Evolutionary conservation across 2,797 vertebrate species (phyloP).

Genomic region (Urophycis tenuis): DNA sequence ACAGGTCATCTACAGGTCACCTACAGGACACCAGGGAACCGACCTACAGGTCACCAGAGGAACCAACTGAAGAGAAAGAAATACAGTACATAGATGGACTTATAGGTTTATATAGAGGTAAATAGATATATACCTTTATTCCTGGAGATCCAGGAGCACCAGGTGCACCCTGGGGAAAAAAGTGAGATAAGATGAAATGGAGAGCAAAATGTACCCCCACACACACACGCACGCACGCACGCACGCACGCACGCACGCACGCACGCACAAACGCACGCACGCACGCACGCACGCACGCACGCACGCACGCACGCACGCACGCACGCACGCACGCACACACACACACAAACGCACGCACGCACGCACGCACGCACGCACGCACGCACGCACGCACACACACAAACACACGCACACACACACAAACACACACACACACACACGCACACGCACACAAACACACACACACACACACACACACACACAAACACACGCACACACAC

Average conservation of each 20-base stretch:
- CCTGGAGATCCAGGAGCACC: constrained; percentile 62
- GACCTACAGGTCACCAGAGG: too few species aligned
- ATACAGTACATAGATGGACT: background rate
- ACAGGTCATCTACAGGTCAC: too few species aligned
- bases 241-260: background rate
- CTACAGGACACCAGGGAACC: too few species aligned
- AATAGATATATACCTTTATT: constrained; percentile 59
- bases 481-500: constrained; percentile 14
- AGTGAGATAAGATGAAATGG: background rate
- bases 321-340: constrained; percentile 5
- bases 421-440: background rate
- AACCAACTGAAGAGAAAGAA: background rate
- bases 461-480: background rate
- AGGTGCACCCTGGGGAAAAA: constrained; percentile 54
- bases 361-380: constrained; percentile 25
- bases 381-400: constrained; percentile 36
- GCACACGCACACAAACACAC: background rate
- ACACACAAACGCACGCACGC: background rate
- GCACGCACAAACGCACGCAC: background rate
- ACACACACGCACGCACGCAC: constrained; percentile 7
- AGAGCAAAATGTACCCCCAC: constrained; percentile 22
- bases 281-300: background rate
- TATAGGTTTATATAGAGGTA: background rate
- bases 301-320: constrained; percentile 12
- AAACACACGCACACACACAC: background rate